phyloP scores from a whole-genome alignment of 2,888 invertebrate species.

The Drosophila phalerata region DNA sequence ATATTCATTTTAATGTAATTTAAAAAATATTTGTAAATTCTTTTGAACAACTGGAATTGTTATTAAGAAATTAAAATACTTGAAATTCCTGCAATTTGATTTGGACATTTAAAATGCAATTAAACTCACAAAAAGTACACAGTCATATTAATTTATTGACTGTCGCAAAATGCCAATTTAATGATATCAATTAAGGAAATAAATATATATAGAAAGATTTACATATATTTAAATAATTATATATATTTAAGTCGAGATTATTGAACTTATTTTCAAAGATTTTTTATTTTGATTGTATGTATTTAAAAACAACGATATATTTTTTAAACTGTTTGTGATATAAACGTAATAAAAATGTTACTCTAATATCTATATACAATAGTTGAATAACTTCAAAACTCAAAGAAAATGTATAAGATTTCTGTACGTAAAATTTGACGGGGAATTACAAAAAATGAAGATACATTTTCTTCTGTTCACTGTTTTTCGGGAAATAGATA shows the following conservation, averaged over 20 bases:
- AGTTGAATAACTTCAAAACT: too few relatives aligned
- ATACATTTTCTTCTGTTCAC: not conserved
- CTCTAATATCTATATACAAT: too few relatives aligned
- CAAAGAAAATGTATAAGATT: too few relatives aligned
- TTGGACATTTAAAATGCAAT: constrained; percentile 3
- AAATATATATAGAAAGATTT: not conserved
- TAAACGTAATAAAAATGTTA: too few relatives aligned
- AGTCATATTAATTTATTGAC: constrained; percentile 20
- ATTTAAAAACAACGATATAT: too few relatives aligned
- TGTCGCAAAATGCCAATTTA: constrained; percentile 1
- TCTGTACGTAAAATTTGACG: too few relatives aligned
- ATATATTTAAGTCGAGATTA: constrained; percentile 10
- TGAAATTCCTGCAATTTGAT: not conserved
- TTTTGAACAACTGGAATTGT: not conserved
- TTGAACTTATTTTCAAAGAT: constrained; percentile 1
- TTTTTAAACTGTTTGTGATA: too few relatives aligned
- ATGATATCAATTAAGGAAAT: constrained; percentile 18
- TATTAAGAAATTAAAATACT: not conserved
- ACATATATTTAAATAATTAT: not conserved
- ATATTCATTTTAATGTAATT: not conserved
- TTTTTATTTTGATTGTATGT: not conserved
- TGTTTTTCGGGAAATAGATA: not conserved
- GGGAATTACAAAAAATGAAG: too few relatives aligned
- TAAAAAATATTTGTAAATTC: not conserved
- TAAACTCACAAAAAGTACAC: constrained; percentile 2